These are phyloP conservation scores for Glossophaga mutica DNA, from an alignment of 2,797 vertebrate species.

Conservation along the genomic window DNA sequence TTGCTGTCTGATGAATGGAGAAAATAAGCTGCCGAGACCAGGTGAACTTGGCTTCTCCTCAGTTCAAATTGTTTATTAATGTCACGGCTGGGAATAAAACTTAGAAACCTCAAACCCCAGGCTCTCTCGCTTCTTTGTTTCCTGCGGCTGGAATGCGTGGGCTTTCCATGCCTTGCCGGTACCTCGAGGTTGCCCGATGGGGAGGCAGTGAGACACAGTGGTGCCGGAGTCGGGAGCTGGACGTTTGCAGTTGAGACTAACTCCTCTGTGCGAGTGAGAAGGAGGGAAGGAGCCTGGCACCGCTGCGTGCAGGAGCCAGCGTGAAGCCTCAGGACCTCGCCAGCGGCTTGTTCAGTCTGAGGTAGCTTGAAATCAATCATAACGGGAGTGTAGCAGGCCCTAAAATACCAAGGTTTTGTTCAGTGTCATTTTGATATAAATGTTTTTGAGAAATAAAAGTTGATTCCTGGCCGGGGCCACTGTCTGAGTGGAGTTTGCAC, in stretches of 20 bases:
- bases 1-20: slow-evolving; percentile 42
- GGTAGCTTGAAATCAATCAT: neutral
- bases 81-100: neutral
- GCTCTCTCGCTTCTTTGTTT: neutral
- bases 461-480: too few relatives aligned
- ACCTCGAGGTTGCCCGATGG: neutral
- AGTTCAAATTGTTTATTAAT: slow-evolving; percentile 53
- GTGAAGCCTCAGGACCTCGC: neutral
- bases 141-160: neutral
- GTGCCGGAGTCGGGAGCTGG: neutral
- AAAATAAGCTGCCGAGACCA: slow-evolving; percentile 55
- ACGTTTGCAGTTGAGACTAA: neutral
- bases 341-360: neutral
- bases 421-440: neutral
- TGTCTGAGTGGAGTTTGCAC: neutral
- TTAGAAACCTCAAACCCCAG: neutral
- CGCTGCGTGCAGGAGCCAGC: neutral
- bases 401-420: neutral
- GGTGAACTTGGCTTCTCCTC: slow-evolving; percentile 57
- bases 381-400: neutral
- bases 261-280: neutral
- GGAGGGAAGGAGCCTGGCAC: neutral
- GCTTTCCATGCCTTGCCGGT: neutral
- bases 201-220: neutral
- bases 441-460: neutral